Evolutionary conservation across 2,888 invertebrate genomes (phyloP).

Genomic region (Tinea semifulvella): DNA sequence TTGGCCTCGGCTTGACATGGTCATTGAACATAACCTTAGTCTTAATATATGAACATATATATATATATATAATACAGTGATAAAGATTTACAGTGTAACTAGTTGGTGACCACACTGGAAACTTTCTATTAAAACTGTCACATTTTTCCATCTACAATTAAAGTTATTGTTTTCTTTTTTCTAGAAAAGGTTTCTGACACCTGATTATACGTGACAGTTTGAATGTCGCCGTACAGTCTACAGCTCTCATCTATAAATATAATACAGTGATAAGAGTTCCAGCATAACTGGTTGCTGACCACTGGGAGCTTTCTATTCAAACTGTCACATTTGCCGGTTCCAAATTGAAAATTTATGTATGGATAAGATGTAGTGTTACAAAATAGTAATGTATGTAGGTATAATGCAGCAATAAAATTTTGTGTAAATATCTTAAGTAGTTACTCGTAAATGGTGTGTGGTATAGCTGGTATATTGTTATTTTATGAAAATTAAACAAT

Average conservation of each 20-base stretch:
- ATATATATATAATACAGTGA: constrained; percentile 7
- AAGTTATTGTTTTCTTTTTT: background rate
- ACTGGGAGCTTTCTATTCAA: constrained; percentile 9
- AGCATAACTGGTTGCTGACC: constrained; percentile 4
- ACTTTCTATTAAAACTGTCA: constrained; percentile 10
- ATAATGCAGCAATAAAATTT: no score
- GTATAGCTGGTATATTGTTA: no score
- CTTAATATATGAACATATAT: no score
- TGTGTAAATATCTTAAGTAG: no score
- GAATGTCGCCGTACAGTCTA: constrained; percentile 12
- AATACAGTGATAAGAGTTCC: constrained; percentile 3
- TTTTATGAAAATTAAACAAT: no score
- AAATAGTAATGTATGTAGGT: no score
- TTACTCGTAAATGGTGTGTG: no score
- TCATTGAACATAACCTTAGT: no score
- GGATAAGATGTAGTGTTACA: constrained; percentile 1
- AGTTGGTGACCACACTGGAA: constrained; percentile 1
- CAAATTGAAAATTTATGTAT: constrained; percentile 10
- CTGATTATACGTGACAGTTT: constrained; percentile 9
- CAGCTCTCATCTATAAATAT: constrained; percentile 13
- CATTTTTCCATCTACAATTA: background rate
- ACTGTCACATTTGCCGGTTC: background rate
- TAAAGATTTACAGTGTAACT: constrained; percentile 2
- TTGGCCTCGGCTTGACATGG: no score
- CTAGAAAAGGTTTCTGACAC: background rate